A percentile compares a stretch with the other conserved stretches of the same genome.
phyloP scores from a whole-genome alignment of 2,888 invertebrate genomes.

The Drosophila borealis region DNA sequence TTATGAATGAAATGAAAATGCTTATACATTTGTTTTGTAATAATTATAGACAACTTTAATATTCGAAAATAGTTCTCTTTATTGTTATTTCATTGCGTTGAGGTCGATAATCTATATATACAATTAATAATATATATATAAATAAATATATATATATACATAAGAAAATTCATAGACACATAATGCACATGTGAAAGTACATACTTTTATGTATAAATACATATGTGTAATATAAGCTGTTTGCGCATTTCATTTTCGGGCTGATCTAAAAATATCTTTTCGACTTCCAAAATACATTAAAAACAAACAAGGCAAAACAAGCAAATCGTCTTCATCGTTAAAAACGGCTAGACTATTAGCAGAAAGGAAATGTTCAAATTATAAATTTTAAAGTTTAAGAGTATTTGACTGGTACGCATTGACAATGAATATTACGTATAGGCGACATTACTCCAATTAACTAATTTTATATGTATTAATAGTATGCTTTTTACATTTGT shows the following conservation, averaged over 20 bases:
- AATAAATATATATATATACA: slow-evolving; percentile 12
- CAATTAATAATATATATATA: neutral
- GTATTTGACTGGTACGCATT: neutral
- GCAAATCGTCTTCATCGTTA: slow-evolving; percentile 32
- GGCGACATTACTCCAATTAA: neutral
- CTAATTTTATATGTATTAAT: neutral
- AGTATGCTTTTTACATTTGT: neutral
- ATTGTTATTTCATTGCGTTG: slow-evolving; percentile 6
- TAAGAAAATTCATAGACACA: slow-evolving; percentile 8
- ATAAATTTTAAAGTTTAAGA: no score
- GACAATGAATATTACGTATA: neutral
- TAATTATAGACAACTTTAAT: no score
- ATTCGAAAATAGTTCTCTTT: neutral
- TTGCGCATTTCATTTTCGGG: slow-evolving; percentile 76
- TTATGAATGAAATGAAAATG: neutral
- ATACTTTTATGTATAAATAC: slow-evolving; percentile 15
- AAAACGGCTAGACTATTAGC: slow-evolving; percentile 33
- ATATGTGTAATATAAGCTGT: slow-evolving; percentile 80
- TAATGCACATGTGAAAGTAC: slow-evolving; percentile 23
- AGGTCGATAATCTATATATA: no score
- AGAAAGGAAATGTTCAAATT: slow-evolving; percentile 11
- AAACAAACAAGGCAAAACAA: slow-evolving; percentile 41
- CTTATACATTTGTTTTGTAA: no score
- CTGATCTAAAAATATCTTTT: slow-evolving; percentile 72
- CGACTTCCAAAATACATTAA: slow-evolving; percentile 74